Evolutionary conservation across 2,888 invertebrate species (phyloP).

Genomic region (Nasonia oneida): DNA sequence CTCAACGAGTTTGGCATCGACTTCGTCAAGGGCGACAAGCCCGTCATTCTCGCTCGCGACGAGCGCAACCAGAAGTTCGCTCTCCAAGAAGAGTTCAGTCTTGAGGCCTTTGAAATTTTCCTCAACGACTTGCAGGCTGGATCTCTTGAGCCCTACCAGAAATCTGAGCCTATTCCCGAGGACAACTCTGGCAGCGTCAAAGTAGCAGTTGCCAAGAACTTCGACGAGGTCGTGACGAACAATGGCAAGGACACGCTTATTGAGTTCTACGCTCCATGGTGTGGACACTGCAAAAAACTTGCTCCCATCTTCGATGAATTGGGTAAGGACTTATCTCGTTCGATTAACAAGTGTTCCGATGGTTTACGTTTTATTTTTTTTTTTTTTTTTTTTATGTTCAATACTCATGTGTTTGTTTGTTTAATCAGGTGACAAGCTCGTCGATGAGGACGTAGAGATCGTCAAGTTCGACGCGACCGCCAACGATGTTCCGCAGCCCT

Average conservation of each 20-base stretch:
- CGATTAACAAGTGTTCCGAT: background rate
- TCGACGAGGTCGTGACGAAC: constrained; percentile 95
- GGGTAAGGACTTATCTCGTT: constrained; percentile 79
- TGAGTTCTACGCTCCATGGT: constrained; percentile 99
- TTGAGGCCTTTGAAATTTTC: constrained; percentile 92
- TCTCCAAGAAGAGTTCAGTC: constrained; percentile 93
- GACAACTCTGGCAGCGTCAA: constrained; percentile 90
- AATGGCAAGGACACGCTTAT: constrained; percentile 95
- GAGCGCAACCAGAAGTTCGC: constrained; percentile 93
- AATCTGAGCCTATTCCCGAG: constrained; percentile 96
- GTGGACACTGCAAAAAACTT: constrained; percentile 98
- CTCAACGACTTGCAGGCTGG: constrained; percentile 90
- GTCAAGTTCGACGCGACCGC: constrained; percentile 99
- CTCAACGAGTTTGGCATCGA: constrained; percentile 96
- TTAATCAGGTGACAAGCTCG: constrained; percentile 84
- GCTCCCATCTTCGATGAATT: constrained; percentile 96
- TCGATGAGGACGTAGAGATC: constrained; percentile 92
- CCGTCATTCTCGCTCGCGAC: constrained; percentile 91
- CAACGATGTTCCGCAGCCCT: constrained; percentile 96
- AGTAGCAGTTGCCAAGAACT: constrained; percentile 97
- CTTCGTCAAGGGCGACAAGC: constrained; percentile 92
- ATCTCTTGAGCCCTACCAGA: constrained; percentile 93
- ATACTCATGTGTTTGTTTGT: background rate
- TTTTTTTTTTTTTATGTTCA: background rate
- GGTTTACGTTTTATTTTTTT: background rate